A percentile compares a stretch with the other conserved stretches of the same genome.
Evolutionary conservation across 2,113 vertebrate genomes (phyloP).

Genomic region (Catagonus wagneri): DNA sequence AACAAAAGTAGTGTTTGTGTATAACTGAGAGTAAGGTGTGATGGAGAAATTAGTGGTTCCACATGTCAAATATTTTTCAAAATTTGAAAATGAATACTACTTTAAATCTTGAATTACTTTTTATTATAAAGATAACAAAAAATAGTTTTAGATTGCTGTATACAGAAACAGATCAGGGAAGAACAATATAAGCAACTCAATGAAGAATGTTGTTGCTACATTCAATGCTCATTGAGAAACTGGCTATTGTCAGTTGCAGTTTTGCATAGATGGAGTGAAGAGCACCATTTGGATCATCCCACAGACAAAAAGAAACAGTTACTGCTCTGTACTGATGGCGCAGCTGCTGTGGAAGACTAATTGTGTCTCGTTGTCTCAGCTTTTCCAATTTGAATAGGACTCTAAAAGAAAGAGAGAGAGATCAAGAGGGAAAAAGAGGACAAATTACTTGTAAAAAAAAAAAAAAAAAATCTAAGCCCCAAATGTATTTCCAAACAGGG

Average conservation of each 20-base stretch:
- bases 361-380: conserved; percentile 64
- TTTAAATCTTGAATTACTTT: conserved; percentile 13
- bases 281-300: conserved; percentile 40
- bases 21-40: neutral
- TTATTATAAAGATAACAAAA: conserved; percentile 63
- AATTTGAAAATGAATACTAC: neutral
- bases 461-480: neutral
- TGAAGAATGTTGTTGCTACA: conserved; percentile 58
- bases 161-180: neutral
- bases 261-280: conserved; percentile 12
- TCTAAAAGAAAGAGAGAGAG: conserved; percentile 18
- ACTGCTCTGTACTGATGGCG: conserved; percentile 14
- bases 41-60: neutral
- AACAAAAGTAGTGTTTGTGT: neutral
- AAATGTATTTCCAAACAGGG: neutral
- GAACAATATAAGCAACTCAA: neutral
- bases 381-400: neutral
- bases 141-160: conserved; percentile 40
- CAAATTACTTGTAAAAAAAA: neutral
- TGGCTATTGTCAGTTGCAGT: conserved; percentile 28
- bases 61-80: neutral
- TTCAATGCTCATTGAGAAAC: conserved; percentile 70
- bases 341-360: conserved; percentile 62
- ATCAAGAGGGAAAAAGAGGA: neutral
- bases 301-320: conserved; percentile 74